These are phyloP conservation scores for Aphrocallistes beatrix DNA, from an alignment of 37 sponge, comb jelly and placozoan genomes.

Conservation along the genomic window DNA sequence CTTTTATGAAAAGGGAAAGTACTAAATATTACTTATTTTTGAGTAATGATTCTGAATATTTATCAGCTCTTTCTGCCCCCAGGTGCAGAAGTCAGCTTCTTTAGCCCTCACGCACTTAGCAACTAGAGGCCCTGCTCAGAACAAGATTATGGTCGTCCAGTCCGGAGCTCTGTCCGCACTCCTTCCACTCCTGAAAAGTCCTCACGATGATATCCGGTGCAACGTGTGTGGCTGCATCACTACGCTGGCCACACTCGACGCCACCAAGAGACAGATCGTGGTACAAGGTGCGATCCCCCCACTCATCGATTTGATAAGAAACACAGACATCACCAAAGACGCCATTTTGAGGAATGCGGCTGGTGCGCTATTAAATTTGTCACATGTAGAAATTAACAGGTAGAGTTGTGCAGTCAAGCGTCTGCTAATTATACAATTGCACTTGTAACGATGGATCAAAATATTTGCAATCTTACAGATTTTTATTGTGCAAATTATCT, in stretches of 20 bases:
- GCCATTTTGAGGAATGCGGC: slow-evolving; percentile 62
- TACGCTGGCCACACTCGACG: slow-evolving; percentile 74
- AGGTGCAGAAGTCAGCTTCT: slow-evolving; percentile 52
- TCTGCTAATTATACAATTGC: too few relatives aligned
- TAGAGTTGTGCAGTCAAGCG: too few relatives aligned
- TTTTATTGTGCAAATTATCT: too few relatives aligned
- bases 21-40: too few relatives aligned
- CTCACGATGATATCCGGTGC: slow-evolving; percentile 66
- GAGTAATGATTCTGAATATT: too few relatives aligned
- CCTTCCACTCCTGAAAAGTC: slow-evolving; percentile 35
- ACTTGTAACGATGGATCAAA: too few relatives aligned
- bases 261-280: slow-evolving; percentile 53
- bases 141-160: slow-evolving; percentile 57
- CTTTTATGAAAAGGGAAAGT: too few relatives aligned
- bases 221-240: slow-evolving; percentile 85
- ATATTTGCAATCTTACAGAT: too few relatives aligned
- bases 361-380: slow-evolving; percentile 69
- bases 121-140: slow-evolving; percentile 52
- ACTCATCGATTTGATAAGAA: slow-evolving; percentile 36
- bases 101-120: slow-evolving; percentile 75
- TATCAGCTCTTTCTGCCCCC: too few relatives aligned
- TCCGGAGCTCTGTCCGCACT: slow-evolving; percentile 57
- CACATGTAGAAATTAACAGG: slow-evolving; percentile 52
- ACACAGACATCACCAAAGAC: slow-evolving; percentile 25
- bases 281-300: slow-evolving; percentile 46